Evolutionary conservation across 2,797 vertebrate genomes (phyloP).

Genomic region (Mormyrus proboscirostris): DNA sequence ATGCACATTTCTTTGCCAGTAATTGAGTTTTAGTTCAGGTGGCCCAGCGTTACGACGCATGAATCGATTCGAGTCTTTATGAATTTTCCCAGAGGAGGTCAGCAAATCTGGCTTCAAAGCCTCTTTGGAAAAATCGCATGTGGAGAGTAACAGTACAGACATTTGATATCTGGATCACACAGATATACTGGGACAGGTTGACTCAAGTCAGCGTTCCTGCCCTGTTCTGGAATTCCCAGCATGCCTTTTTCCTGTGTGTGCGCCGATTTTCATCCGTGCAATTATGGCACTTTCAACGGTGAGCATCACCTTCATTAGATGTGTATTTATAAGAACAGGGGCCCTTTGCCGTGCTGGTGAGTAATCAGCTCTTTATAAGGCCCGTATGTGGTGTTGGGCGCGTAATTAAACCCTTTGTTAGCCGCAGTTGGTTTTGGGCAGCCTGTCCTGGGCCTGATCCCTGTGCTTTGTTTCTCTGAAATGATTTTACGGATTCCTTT

Average conservation of each 20-base stretch:
- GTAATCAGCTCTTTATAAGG: conserved; percentile 31
- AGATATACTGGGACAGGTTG: neutral
- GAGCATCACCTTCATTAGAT: conserved; percentile 24
- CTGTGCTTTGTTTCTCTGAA: conserved; percentile 23
- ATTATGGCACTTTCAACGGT: neutral
- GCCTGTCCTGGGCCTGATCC: conserved; percentile 18
- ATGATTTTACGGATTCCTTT: neutral
- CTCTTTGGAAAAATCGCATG: neutral
- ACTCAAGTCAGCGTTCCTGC: neutral
- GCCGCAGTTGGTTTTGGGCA: conserved; percentile 14
- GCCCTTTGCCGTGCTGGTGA: conserved; percentile 16
- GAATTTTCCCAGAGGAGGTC: neutral
- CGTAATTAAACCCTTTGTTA: conserved; percentile 43
- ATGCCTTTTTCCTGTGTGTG: neutral
- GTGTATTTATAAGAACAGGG: conserved; percentile 23
- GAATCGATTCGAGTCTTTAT: neutral
- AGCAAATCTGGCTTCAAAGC: neutral
- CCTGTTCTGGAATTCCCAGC: neutral
- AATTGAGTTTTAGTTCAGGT: neutral
- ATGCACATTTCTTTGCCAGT: neutral
- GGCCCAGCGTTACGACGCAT: neutral
- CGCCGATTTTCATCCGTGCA: neutral
- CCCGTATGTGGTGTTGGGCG: conserved; percentile 10
- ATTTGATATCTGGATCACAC: neutral
- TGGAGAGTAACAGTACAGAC: neutral